phyloP scores from a whole-genome alignment of 2,888 invertebrate species.

The Caenorhabditis wallacei region DNA sequence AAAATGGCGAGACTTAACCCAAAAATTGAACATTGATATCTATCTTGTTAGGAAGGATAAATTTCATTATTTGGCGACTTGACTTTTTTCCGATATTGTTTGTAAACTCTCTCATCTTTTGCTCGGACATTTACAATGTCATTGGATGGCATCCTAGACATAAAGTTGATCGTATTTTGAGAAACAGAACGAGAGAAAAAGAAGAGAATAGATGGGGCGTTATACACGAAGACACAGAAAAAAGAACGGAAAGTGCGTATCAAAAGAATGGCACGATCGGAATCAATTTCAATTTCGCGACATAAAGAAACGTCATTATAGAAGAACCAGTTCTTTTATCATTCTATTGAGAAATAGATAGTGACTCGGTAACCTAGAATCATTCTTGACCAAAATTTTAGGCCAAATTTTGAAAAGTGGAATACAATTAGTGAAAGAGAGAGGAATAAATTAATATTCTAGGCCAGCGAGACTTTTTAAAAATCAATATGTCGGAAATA shows the following conservation, averaged over 20 bases:
- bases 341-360: slow-evolving; percentile 43
- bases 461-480: background rate
- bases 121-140: slow-evolving; percentile 46
- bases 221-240: slow-evolving; percentile 10
- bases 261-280: slow-evolving; percentile 48
- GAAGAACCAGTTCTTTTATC: slow-evolving; percentile 55
- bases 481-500: slow-evolving; percentile 29
- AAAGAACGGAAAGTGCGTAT: slow-evolving; percentile 26
- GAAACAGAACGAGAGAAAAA: slow-evolving; percentile 19
- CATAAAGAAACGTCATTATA: slow-evolving; percentile 37
- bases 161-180: slow-evolving; percentile 43
- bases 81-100: slow-evolving; percentile 38
- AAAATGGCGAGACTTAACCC: background rate
- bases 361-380: slow-evolving; percentile 25
- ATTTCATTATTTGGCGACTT: slow-evolving; percentile 46
- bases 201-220: slow-evolving; percentile 1
- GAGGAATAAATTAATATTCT: background rate
- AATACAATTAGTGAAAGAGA: background rate
- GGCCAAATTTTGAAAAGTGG: slow-evolving; percentile 23
- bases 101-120: slow-evolving; percentile 62
- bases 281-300: slow-evolving; percentile 42
- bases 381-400: slow-evolving; percentile 5
- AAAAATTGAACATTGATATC: slow-evolving; percentile 51
- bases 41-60: slow-evolving; percentile 26
- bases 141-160: slow-evolving; percentile 20